Evolutionary conservation across 1,140 invertebrate genomes (phyloP).

Genomic region (Apis laboriosa): DNA sequence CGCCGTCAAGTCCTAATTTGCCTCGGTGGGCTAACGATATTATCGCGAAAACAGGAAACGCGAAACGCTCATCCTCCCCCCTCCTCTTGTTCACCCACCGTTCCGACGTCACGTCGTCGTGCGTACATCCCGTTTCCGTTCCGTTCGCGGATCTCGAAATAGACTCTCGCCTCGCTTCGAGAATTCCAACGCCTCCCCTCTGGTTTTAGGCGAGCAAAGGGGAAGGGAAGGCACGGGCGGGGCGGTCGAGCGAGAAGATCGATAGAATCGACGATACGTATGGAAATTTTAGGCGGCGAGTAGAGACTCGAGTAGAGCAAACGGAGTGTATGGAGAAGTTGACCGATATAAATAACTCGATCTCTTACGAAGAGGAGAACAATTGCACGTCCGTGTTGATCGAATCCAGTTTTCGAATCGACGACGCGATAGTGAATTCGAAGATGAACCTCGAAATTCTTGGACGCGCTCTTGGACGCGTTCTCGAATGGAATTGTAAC

Average conservation of each 20-base stretch:
- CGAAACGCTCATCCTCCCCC: not conserved
- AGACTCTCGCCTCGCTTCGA: not conserved
- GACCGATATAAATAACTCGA: not conserved
- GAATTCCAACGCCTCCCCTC: not conserved
- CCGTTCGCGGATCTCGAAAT: not conserved
- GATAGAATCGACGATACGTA: not conserved
- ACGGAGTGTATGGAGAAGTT: slow-evolving; percentile 10
- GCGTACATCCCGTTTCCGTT: not conserved
- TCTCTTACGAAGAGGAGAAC: too few species aligned
- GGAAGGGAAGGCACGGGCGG: too few species aligned
- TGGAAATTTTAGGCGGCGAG: slow-evolving; percentile 19
- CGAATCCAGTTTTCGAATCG: too few species aligned
- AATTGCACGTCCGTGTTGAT: too few species aligned
- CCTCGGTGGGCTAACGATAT: slow-evolving; percentile 58
- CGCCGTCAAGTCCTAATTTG: slow-evolving; percentile 68
- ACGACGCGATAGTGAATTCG: too few species aligned
- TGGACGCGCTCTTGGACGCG: too few species aligned
- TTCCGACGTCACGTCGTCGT: not conserved
- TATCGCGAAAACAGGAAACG: slow-evolving; percentile 52
- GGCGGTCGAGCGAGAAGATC: too few species aligned
- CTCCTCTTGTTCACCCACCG: too few species aligned
- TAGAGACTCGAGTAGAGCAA: not conserved
- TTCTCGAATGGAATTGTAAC: not conserved
- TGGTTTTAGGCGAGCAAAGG: too few species aligned
- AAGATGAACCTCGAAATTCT: not conserved